phyloP scores from a whole-genome alignment of 2,113 vertebrate species.

The Pseudolaguvia tuberculata region DNA sequence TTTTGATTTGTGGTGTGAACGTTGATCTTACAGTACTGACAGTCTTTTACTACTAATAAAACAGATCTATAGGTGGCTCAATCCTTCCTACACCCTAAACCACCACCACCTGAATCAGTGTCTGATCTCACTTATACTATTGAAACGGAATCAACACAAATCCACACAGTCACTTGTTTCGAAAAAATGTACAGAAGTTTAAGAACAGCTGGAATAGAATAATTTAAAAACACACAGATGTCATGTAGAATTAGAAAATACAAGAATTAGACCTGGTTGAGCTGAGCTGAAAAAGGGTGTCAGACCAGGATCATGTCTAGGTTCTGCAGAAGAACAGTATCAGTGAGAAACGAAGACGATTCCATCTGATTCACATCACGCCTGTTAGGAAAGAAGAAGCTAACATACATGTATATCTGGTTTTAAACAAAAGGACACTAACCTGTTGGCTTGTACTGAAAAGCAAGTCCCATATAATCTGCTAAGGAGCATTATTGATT shows the following conservation, averaged over 20 bases:
- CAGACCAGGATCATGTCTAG: slow-evolving; percentile 46
- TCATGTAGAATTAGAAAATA: background rate
- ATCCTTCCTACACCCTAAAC: no score
- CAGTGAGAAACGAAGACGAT: slow-evolving; percentile 21
- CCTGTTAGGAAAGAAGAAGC: slow-evolving; percentile 10
- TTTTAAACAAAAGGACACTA: slow-evolving; percentile 4
- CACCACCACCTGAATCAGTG: no score
- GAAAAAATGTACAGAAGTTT: no score
- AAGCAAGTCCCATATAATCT: slow-evolving; percentile 46
- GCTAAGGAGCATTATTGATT: slow-evolving; percentile 41
- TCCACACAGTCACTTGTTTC: no score
- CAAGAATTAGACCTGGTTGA: slow-evolving; percentile 42
- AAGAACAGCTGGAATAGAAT: no score
- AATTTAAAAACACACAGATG: background rate
- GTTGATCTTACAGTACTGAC: no score
- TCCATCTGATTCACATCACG: slow-evolving; percentile 36
- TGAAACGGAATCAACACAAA: no score
- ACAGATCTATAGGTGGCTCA: no score
- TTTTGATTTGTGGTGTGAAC: no score
- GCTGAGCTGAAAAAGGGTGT: slow-evolving; percentile 44
- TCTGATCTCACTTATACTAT: no score
- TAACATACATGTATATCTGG: slow-evolving; percentile 6
- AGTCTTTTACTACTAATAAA: no score
- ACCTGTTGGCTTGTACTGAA: slow-evolving; percentile 48
- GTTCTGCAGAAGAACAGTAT: slow-evolving; percentile 45